Evolutionary conservation across 2,888 invertebrate genomes (phyloP), one percentile per base, ranked within the genome.

Genomic region (Euphydryas editha): DNA sequence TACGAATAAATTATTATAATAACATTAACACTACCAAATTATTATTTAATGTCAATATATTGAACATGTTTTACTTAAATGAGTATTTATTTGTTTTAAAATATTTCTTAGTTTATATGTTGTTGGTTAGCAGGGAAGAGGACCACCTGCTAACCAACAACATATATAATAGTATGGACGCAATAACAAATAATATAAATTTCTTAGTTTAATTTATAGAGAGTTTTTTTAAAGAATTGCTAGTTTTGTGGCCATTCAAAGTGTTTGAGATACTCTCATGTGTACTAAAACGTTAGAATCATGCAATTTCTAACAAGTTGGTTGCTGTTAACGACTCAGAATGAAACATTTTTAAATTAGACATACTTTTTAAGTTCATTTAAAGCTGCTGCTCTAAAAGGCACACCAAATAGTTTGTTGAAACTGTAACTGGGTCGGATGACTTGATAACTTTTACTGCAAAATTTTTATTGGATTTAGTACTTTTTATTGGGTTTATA

Each of bases 211-310:
- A 37, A 37, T 37, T 37, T 37, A 6, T 37, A 6, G 2, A 11
- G 2, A 6, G 8, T 39, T 39, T 39, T 39, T 13, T n/a, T n/a
- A n/a, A n/a, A n/a, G 15, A 3, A 18, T 47, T 11, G 65, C 61
- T 65, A 37, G 6, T 42, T 65, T 44, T 47, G 30, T 51, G n/a
- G 61, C 6, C 61, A 20, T 51, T 20, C 36, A 11, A 6, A 30
- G 42, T 42, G 51, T 57, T 57, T 58, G 51, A 62, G 61, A 60
- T 65, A 37, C 44, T 37, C 61, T 62, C 61, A 58, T 37, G 61
- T 62, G 30, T 36, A 56, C 59, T 61, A 54, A 24, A 66, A 56
- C 57, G 57, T 51, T 57, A 61, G 49, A 51, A 51, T 37, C 39
- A 36, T 54, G 20, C 37, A 24, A 1, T 20, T 58, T 20, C 30